A percentile compares a stretch with the other conserved stretches of the same genome.
phyloP scores from a whole-genome alignment of 64 coral and sea anemone genomes.

The Montipora sp. region DNA sequence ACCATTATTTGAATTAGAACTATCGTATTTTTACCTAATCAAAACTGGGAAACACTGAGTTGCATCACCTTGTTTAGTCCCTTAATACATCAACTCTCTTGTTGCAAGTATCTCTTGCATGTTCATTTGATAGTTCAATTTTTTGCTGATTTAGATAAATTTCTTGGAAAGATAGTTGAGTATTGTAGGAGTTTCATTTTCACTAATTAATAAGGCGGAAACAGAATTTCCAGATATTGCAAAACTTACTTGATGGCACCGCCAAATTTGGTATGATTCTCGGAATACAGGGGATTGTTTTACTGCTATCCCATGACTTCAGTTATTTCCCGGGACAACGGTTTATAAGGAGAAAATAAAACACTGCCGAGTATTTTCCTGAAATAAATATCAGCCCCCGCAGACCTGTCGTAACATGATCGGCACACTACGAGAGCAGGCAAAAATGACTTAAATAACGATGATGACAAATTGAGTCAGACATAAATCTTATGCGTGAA shows the following conservation, averaged over 20 bases:
- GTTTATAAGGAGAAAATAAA: background rate
- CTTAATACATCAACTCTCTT: no score
- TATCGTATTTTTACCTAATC: no score
- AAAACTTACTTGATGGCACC: no score
- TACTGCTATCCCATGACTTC: background rate
- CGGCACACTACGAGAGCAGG: no score
- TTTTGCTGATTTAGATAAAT: background rate
- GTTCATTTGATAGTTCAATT: no score
- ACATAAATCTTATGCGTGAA: background rate
- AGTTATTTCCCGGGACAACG: background rate
- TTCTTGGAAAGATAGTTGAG: background rate
- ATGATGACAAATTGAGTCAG: background rate
- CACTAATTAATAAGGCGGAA: background rate
- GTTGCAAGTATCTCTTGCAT: no score
- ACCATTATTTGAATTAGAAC: no score
- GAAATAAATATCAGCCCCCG: background rate
- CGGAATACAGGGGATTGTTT: background rate
- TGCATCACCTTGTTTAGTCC: no score
- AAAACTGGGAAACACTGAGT: no score
- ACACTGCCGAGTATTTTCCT: background rate
- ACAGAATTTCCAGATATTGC: no score
- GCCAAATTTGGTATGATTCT: background rate
- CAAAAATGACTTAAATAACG: background rate
- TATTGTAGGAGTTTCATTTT: conserved; percentile 22
- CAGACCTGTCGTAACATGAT: background rate